Evolutionary conservation across 2,113 vertebrate species (phyloP).

Genomic region (Vidua macroura): DNA sequence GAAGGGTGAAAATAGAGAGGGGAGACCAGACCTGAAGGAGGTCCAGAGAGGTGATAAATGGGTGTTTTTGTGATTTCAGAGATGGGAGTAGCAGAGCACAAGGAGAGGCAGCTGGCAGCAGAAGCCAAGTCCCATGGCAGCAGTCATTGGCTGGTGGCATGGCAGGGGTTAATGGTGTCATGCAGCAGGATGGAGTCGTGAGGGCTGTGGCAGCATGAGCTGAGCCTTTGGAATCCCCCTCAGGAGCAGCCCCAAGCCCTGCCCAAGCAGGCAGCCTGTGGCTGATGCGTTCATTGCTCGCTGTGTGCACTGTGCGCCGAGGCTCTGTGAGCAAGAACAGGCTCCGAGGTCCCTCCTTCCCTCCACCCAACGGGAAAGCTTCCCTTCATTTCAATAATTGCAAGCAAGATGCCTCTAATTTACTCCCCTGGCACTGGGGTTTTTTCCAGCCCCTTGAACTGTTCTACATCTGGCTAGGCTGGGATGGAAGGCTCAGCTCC

Average conservation of each 20-base stretch:
- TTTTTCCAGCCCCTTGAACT: slow-evolving; percentile 13
- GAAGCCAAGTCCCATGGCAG: neutral
- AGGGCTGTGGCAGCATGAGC: neutral
- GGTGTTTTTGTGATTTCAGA: neutral
- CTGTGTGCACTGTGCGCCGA: neutral
- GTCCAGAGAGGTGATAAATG: neutral
- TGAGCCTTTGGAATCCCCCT: neutral
- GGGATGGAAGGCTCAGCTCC: slow-evolving; percentile 5
- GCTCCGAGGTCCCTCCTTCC: neutral
- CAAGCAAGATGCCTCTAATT: slow-evolving; percentile 14
- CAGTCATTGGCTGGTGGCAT: neutral
- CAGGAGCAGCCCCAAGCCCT: neutral
- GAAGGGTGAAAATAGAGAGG: neutral
- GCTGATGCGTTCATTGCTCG: neutral
- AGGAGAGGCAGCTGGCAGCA: neutral
- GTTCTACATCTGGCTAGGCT: slow-evolving; percentile 1
- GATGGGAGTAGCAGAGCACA: neutral
- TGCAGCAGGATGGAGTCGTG: neutral
- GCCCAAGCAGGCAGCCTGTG: neutral
- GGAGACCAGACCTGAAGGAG: neutral
- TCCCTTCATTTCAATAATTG: neutral
- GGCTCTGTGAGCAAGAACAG: neutral
- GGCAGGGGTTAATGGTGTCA: neutral
- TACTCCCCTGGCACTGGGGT: neutral
- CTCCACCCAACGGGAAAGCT: neutral